Evolutionary conservation across 2,113 vertebrate genomes (phyloP), one percentile per base, ranked within the genome.

Genomic region (Stigmatopora nigra): DNA sequence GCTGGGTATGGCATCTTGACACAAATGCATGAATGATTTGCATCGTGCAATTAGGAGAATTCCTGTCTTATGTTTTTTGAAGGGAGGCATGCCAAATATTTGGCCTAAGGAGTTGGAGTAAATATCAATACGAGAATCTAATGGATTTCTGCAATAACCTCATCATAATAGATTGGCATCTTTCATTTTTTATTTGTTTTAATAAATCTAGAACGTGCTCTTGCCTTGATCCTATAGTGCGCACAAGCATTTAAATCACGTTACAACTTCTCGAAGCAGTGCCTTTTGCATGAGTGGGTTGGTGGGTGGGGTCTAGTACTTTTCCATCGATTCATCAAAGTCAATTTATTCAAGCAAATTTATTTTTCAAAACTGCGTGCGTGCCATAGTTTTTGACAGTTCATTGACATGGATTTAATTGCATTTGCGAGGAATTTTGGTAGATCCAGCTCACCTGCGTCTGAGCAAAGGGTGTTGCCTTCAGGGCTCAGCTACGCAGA

Each of bases 221-320:
- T 22, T 15, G 53, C 13, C 22, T 16, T 56, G 53, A 56, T 56
- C 53, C 14, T 1, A 31, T 22, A 7, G 12, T 8, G 15, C 20
- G 4, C 22, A 20, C 53, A 5, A 7, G 6, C 46, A 4, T 15
- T 7, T 20, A 13, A 58, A 45, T 44, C 48, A 58, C 46, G 60
- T 38, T 56, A 53, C 4, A 19, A 41, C 20, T 17, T 65, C 14
- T 44, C 3, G 61, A 64, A 67, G 59, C 19, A 16, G n/a, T n/a
- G 51, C 16, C 12, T 31, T 31, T 31, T 31, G 25, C 25, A 31
- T 31, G 53, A 12, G n/a, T 44, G 16, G 0, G 19, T 48, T 17
- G 16, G 17, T 17, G 49, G 49, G 1, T 17, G 2, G 4, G 38
- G 78, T 77, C 6, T 47, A 20, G 76, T 38, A 38, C 38, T 46